Conservation (phyloP, 2,113 vertebrate species). For the Pseudopodoces humilis region DNA sequence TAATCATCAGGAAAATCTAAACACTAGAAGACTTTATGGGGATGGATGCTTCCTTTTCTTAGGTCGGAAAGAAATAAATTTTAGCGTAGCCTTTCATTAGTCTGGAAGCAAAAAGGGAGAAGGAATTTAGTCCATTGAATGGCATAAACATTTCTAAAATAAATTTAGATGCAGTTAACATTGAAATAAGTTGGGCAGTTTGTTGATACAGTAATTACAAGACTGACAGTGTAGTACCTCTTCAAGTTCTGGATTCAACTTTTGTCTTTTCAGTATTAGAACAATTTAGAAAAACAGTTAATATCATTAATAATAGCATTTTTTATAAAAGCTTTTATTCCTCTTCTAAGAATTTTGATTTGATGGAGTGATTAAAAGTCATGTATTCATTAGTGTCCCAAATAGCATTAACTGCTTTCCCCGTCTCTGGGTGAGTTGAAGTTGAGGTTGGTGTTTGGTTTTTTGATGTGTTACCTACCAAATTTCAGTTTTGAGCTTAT, state of each 20-base stretch:
- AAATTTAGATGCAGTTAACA: not conserved
- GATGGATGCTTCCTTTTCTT: not conserved
- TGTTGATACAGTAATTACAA: not conserved
- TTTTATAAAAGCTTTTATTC: not conserved
- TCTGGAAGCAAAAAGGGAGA: not conserved
- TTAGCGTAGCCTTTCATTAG: not conserved
- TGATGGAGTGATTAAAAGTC: not conserved
- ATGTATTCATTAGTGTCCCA: not conserved
- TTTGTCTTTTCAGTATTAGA: not conserved
- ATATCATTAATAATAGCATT: not conserved
- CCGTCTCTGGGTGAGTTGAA: not conserved
- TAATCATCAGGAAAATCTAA: not conserved
- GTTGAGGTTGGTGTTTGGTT: not conserved
- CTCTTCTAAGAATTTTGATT: not conserved
- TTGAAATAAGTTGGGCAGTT: not conserved
- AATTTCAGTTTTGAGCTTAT: not conserved
- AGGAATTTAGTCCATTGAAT: not conserved
- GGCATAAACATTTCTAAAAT: not conserved
- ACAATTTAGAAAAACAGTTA: not conserved
- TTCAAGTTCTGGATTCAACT: not conserved
- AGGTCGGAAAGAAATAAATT: not conserved
- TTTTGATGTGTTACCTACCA: not conserved
- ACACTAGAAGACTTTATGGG: not conserved
- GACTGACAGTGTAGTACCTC: not conserved
- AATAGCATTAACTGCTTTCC: not conserved